Evolutionary conservation across 2,113 vertebrate species (phyloP).

Genomic region (Atrichornis clamosus): DNA sequence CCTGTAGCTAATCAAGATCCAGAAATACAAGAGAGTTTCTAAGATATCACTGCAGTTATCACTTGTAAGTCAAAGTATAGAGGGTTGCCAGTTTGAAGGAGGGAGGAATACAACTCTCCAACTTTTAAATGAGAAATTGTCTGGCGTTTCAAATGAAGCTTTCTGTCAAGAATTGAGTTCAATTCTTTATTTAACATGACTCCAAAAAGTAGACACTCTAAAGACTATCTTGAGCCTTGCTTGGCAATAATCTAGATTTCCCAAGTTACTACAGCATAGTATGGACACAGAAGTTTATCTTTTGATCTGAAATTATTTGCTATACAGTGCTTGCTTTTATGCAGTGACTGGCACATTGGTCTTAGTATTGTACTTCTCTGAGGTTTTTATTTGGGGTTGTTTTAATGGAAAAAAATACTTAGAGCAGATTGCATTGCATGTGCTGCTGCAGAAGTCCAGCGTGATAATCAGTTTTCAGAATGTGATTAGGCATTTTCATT

Average conservation of each 20-base stretch:
- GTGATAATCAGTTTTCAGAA: not conserved
- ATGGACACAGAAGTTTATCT: not conserved
- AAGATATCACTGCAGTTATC: not conserved
- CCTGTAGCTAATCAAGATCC: not conserved
- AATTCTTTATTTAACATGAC: not conserved
- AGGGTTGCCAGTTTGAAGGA: not conserved
- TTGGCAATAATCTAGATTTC: not conserved
- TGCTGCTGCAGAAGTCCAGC: not conserved
- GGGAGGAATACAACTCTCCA: rapidly evolving
- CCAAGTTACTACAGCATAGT: not conserved
- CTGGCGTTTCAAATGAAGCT: not conserved
- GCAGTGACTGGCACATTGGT: rapidly evolving
- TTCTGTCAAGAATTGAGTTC: not conserved
- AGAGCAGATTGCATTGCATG: not conserved
- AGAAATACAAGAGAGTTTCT: not conserved
- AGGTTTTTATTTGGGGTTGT: not conserved
- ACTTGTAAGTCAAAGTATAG: not conserved
- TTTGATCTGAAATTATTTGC: not conserved
- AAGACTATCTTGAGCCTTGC: not conserved
- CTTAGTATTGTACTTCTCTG: not conserved
- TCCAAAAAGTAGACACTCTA: not conserved
- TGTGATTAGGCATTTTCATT: not conserved
- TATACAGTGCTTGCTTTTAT: not conserved
- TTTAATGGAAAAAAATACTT: not conserved
- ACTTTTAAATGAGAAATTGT: not conserved